phyloP scores from a whole-genome alignment of 1,140 invertebrate species.

The Nephila pilipes region DNA sequence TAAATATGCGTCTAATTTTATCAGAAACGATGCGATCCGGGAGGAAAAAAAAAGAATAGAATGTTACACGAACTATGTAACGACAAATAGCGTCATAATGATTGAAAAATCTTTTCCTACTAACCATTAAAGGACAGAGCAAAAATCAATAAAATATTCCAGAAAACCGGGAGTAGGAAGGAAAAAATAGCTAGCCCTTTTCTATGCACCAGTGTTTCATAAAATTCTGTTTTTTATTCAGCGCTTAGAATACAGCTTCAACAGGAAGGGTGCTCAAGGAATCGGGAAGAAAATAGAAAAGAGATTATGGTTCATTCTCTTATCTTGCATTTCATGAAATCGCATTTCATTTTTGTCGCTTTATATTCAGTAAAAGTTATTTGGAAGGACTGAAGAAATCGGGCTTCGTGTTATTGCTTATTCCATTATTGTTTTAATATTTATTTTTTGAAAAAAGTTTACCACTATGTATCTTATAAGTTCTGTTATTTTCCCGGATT shows the following conservation, averaged over 20 bases:
- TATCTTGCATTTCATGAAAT: conserved; percentile 58
- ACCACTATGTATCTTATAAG: background rate
- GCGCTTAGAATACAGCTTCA: conserved; percentile 16
- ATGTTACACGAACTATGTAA: conserved; percentile 48
- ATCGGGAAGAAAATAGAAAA: conserved; percentile 68
- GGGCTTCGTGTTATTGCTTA: background rate
- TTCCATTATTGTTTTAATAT: conserved; percentile 28
- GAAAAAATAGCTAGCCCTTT: conserved; percentile 30
- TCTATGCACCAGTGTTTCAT: conserved; percentile 64
- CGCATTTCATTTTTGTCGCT: conserved; percentile 57
- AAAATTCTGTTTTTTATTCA: conserved; percentile 61
- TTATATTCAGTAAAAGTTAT: conserved; percentile 52
- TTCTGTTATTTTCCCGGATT: background rate
- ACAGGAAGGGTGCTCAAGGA: conserved; percentile 22
- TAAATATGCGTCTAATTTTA: conserved; percentile 40
- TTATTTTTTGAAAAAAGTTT: background rate
- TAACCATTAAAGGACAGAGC: conserved; percentile 55
- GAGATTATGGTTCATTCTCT: conserved; percentile 67
- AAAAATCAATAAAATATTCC: conserved; percentile 69
- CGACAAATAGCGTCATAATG: conserved; percentile 68
- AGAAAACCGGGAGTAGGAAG: conserved; percentile 5
- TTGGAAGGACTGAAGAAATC: background rate
- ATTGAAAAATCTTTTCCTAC: conserved; percentile 54
- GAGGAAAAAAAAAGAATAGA: conserved; percentile 32
- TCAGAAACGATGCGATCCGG: background rate